phyloP scores from a whole-genome alignment of 2,888 invertebrate genomes.

The Callinectes sapidus region DNA sequence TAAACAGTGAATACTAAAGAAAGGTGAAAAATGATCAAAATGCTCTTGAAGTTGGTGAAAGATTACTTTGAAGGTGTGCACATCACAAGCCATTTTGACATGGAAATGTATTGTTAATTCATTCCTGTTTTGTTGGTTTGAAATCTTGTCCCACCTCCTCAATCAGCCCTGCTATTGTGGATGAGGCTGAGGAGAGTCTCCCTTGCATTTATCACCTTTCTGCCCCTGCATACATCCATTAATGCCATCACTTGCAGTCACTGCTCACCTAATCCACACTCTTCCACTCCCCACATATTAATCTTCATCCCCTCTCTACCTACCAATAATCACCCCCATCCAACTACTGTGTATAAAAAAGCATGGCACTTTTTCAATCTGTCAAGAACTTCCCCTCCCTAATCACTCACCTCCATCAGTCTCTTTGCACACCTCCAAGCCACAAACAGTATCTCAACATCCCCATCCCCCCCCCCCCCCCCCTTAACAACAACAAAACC shows the following conservation, averaged over 20 bases:
- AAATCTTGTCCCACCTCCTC: background rate
- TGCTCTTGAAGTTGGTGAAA: background rate
- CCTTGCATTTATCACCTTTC: slow-evolving; percentile 26
- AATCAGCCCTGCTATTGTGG: slow-evolving; percentile 11
- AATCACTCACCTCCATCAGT: slow-evolving; percentile 18
- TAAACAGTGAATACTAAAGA: background rate
- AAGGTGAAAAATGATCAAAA: background rate
- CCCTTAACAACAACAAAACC: no score
- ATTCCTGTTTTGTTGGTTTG: background rate
- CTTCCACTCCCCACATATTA: slow-evolving; percentile 36
- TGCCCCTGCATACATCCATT: slow-evolving; percentile 25
- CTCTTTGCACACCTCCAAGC: background rate
- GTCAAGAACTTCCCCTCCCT: slow-evolving; percentile 27
- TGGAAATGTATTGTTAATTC: background rate
- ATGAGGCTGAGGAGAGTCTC: background rate
- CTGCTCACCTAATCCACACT: slow-evolving; percentile 32
- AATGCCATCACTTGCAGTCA: slow-evolving; percentile 36
- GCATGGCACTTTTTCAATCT: background rate
- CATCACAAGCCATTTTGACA: background rate
- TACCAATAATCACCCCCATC: slow-evolving; percentile 28
- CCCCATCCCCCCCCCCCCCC: no score
- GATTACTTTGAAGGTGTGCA: background rate
- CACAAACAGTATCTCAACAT: background rate
- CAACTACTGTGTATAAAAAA: slow-evolving; percentile 34
- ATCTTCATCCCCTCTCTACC: slow-evolving; percentile 35